Evolutionary conservation across 2,797 vertebrate genomes (phyloP).

Genomic region (Anguilla megastoma): DNA sequence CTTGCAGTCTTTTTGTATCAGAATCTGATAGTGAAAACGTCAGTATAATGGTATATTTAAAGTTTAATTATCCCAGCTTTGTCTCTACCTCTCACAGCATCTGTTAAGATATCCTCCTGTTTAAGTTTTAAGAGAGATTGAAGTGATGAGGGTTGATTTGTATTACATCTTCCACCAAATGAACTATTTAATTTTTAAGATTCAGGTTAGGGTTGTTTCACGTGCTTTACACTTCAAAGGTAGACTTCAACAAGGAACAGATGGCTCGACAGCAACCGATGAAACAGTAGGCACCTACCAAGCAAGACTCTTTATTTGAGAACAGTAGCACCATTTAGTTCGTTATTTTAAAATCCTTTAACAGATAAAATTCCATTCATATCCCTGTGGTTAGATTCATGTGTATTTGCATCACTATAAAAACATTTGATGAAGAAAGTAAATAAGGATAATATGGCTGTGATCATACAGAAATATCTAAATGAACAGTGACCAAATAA

Average conservation of each 20-base stretch:
- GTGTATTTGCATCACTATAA: background rate
- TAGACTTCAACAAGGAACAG: conserved; percentile 21
- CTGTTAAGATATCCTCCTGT: background rate
- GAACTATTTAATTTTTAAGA: background rate
- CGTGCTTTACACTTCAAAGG: conserved; percentile 17
- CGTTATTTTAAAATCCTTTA: background rate
- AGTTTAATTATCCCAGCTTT: background rate
- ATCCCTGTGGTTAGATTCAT: background rate
- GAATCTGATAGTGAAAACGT: background rate
- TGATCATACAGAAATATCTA: too few species aligned
- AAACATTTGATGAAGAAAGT: background rate
- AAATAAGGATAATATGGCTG: too few species aligned
- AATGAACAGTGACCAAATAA: too few species aligned
- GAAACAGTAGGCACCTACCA: background rate
- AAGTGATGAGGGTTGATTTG: background rate
- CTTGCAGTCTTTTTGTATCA: background rate
- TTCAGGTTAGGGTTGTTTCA: background rate
- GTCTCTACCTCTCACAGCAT: background rate
- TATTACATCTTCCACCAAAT: background rate
- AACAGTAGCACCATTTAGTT: background rate
- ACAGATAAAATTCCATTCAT: background rate
- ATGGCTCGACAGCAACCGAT: background rate
- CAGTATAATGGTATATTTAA: background rate
- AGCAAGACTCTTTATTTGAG: background rate
- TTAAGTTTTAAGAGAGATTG: background rate